Percentiles rank a stretch among this genome's conserved stretches.
Evolutionary conservation across 2,797 vertebrate species (phyloP).

Genomic region (Vespertilio murinus): DNA sequence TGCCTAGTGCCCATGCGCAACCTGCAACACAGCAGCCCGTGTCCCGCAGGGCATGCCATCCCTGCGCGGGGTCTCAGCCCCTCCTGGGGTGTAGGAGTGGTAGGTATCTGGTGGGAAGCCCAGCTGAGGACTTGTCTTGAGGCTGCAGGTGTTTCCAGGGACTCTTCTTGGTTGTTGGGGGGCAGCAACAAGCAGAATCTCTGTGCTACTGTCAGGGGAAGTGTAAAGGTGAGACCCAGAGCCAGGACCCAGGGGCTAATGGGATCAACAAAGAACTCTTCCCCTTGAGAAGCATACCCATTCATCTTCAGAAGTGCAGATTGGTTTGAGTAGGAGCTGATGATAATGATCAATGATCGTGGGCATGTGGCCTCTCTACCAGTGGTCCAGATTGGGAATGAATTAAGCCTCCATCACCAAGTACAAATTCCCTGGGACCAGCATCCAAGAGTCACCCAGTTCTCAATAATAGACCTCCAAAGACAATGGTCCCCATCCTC

Average conservation of each 20-base stretch:
- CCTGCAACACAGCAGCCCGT: fast-evolving
- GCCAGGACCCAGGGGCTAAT: not conserved
- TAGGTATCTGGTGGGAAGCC: not conserved
- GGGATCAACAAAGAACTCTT: not conserved
- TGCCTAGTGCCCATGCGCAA: not conserved
- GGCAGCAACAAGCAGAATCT: not conserved
- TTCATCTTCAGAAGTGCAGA: not conserved
- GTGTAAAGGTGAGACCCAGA: not conserved
- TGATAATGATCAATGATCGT: fast-evolving
- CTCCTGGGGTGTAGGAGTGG: not conserved
- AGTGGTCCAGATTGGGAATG: not conserved
- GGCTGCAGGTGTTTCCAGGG: not conserved
- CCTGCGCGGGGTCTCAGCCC: not conserved
- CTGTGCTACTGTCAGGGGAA: not conserved
- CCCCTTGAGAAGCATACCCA: not conserved
- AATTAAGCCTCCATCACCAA: not conserved
- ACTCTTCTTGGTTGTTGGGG: not conserved
- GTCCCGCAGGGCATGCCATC: fast-evolving
- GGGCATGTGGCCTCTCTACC: not conserved
- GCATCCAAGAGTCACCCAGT: not conserved
- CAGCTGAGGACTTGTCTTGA: not conserved
- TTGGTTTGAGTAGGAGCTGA: not conserved
- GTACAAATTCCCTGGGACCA: not conserved
- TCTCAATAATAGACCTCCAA: not conserved
- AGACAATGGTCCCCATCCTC: not conserved